Base-by-base conservation (phyloP, 2,888 invertebrate genomes). In the Hypomecis atomaria region DNA sequence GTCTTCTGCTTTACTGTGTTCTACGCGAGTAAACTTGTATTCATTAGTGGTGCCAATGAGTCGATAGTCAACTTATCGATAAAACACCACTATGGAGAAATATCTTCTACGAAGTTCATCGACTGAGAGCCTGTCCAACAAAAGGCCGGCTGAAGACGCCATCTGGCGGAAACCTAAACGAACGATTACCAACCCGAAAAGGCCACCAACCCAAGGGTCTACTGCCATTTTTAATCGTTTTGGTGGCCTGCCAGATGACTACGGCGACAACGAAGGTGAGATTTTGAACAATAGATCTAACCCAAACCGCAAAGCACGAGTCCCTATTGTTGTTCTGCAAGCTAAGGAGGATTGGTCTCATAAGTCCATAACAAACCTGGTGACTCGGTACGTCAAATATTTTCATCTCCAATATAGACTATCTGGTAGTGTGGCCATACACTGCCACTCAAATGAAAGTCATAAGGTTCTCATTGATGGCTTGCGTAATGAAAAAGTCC, bases 271-370 rank as follows among this genome's bases (percentile, higher is more conserved):
- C 5, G 5, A 8, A 45, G 45, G 45, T 23, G 45, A 45, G 45
- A 23, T 3, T 6, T 45, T n/a, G 1, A 13, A 45, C 13, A 23
- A 7, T 45, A 6, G 1, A 1, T 6, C 45, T 45, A 45, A 45
- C 3, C 23, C 45, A 23, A 45, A 45, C 0, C 13, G 23, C n/a
- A 13, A 45, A 8, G n/a, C 7, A 8, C 45, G 23, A 5, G 23
- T 59, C 1, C 52, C 59, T 9, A 52, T 52, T 1, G 52, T 59
- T 5, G 52, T 59, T 23, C 6, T 59, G n/a, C 52, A 59, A 33
- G 33, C 38, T 36, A 52, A 40, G 38, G 45, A 37, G 3, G 37
- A 44, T n/a, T 59, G 59, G 50, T 37, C 50, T 37, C 59, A 59
- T 23, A 33, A 52, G 3, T 8, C 37, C 0, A 52, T 50, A 1